Conservation (phyloP, 2,797 vertebrate genomes). For the Tapera naevia region DNA sequence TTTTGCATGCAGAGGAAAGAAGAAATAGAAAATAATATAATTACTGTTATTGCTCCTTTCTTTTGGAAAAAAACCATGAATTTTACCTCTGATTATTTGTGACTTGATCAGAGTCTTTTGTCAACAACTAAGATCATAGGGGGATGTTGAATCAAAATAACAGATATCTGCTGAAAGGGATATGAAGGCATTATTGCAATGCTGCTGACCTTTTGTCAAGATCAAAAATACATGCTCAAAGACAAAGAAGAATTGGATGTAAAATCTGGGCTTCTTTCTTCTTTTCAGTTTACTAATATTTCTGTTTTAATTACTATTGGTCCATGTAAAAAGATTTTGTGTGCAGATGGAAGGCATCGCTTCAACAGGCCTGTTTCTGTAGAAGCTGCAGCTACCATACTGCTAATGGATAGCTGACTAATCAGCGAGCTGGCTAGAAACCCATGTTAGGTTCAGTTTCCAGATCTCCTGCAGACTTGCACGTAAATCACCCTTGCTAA, state of each 20-base stretch:
- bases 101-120: not conserved
- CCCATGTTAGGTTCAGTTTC: not conserved
- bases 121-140: conserved; percentile 11
- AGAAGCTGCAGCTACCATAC: not conserved
- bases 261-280: not conserved
- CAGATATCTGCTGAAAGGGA: conserved; percentile 34
- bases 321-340: not conserved
- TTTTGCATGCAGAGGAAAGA: not conserved
- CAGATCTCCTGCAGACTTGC: not conserved
- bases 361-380: not conserved
- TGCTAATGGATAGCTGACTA: not conserved
- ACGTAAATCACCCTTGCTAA: not conserved
- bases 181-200: conserved; percentile 36
- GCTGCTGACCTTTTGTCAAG: conserved; percentile 43
- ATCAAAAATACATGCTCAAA: not conserved
- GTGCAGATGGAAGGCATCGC: conserved; percentile 6
- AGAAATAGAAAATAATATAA: not conserved
- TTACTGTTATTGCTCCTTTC: not conserved
- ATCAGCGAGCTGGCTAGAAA: conserved; percentile 11
- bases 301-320: conserved; percentile 19
- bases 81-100: not conserved
- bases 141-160: conserved; percentile 39
- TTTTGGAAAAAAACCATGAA: not conserved
- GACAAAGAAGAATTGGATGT: not conserved
- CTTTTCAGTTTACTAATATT: not conserved